These are phyloP conservation scores for Malurus splendens DNA, from an alignment of 2,797 vertebrate species.

Conservation along the genomic window DNA sequence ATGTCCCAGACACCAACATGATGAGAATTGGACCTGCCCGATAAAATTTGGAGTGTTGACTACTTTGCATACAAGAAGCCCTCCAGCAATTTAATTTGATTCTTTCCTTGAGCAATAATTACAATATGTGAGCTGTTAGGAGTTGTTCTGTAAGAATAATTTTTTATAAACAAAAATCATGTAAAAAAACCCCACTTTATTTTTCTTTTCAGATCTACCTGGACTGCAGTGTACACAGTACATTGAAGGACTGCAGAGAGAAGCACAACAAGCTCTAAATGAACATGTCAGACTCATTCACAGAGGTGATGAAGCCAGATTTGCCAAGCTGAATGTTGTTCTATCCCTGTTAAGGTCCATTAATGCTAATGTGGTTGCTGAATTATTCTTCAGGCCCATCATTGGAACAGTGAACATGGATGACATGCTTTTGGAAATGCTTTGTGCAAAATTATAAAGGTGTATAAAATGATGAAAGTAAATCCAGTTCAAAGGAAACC, in stretches of 20 bases:
- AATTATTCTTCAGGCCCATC: conserved; percentile 94
- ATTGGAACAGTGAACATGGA: conserved; percentile 94
- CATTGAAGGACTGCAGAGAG: conserved; percentile 89
- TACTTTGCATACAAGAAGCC: background rate
- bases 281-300: conserved; percentile 89
- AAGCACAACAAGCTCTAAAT: conserved; percentile 91
- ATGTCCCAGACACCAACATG: background rate
- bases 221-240: conserved; percentile 89
- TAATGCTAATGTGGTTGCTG: conserved; percentile 83
- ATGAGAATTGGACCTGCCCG: background rate
- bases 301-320: conserved; percentile 81
- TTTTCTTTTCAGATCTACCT: conserved; percentile 78
- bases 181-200: background rate
- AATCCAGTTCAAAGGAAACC: conserved; percentile 6
- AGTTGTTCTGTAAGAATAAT: background rate
- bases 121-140: background rate
- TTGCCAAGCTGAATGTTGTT: conserved; percentile 86
- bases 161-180: background rate
- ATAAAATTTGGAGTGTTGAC: background rate
- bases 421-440: conserved; percentile 96
- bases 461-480: background rate
- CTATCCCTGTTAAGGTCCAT: conserved; percentile 89
- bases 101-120: background rate
- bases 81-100: background rate
- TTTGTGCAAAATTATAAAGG: conserved; percentile 82